Percentiles rank a stretch among this genome's conserved stretches.
These are phyloP conservation scores for Lycocerus yunnanus DNA, from an alignment of 2,888 invertebrate species.

Conservation along the genomic window DNA sequence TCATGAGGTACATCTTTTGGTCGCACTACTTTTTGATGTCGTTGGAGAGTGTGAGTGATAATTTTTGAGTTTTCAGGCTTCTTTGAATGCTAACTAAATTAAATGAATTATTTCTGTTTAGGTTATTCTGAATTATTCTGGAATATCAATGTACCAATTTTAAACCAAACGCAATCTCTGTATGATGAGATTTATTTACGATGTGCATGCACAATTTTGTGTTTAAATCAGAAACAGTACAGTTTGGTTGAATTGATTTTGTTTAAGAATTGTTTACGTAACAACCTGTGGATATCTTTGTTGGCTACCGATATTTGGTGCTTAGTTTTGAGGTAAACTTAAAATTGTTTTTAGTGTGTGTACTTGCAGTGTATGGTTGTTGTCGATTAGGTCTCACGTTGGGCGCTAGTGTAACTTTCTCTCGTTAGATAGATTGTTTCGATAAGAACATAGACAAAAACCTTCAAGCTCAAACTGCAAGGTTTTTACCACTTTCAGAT, in stretches of 20 bases:
- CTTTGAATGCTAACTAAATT: neutral
- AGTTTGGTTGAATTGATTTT: constrained; percentile 37
- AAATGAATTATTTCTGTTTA: neutral
- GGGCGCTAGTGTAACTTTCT: too few species aligned
- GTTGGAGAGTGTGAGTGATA: neutral
- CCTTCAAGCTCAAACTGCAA: too few species aligned
- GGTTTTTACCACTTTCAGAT: too few species aligned
- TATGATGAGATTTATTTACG: constrained; percentile 38
- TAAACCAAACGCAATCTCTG: neutral
- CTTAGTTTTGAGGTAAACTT: constrained; percentile 42
- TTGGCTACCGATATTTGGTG: constrained; percentile 45
- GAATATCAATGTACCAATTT: neutral
- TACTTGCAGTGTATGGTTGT: too few species aligned
- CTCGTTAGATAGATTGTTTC: too few species aligned
- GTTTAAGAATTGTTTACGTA: constrained; percentile 39
- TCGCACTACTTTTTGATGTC: neutral
- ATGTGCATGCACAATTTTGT: constrained; percentile 33
- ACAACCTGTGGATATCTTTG: constrained; percentile 40
- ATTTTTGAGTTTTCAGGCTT: neutral
- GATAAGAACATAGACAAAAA: too few species aligned
- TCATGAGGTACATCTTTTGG: neutral
- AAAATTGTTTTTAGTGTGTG: neutral
- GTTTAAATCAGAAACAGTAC: constrained; percentile 32
- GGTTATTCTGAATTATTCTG: constrained; percentile 15
- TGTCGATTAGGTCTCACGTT: too few species aligned